phyloP scores from a whole-genome alignment of 2,888 invertebrate genomes.

The Drepanosiphum platanoidis region DNA sequence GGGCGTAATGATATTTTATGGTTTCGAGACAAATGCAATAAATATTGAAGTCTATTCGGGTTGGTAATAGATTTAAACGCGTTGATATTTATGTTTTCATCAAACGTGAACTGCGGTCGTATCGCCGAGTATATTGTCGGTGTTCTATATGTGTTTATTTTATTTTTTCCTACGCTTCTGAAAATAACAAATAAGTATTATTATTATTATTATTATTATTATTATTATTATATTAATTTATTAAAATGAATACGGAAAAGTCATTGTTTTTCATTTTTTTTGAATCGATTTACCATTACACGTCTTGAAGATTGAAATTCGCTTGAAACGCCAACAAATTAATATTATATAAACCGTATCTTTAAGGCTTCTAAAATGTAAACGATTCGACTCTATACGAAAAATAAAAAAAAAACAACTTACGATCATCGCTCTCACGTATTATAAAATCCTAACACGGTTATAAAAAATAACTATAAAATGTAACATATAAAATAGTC shows the following conservation, averaged over 20 bases:
- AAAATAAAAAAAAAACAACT: background rate
- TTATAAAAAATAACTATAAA: constrained; percentile 38
- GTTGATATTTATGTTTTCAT: background rate
- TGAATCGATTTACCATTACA: too few relatives aligned
- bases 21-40: constrained; percentile 29
- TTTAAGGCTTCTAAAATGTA: background rate
- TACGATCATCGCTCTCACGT: background rate
- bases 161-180: too few relatives aligned
- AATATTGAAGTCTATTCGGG: constrained; percentile 22
- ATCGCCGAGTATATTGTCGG: too few relatives aligned
- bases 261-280: background rate
- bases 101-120: background rate
- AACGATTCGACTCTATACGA: background rate
- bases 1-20: constrained; percentile 27
- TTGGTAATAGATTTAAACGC: background rate
- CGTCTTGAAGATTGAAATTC: too few relatives aligned
- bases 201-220: background rate
- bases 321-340: background rate
- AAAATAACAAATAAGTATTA: too few relatives aligned
- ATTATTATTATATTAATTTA: background rate
- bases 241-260: too few relatives aligned
- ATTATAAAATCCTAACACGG: constrained; percentile 1
- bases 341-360: background rate
- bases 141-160: too few relatives aligned
- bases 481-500: background rate